Percentiles rank a stretch among this genome's conserved stretches.
phyloP scores from a whole-genome alignment of 2,113 vertebrate species.

The Numenius arquata region DNA sequence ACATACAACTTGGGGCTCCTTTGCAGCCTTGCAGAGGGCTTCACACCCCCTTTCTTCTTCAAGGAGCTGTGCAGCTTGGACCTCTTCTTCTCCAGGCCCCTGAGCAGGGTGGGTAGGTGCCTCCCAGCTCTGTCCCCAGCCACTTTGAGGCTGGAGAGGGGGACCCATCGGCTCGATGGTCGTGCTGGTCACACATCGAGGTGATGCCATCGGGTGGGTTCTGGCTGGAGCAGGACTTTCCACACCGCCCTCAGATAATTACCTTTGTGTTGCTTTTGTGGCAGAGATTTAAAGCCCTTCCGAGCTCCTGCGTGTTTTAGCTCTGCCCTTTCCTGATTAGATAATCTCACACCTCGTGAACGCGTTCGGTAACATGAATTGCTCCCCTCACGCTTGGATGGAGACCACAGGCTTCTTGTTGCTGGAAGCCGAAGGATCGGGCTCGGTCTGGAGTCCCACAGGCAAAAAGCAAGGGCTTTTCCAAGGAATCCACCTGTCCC shows the following conservation, averaged over 20 bases:
- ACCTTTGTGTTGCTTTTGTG: neutral
- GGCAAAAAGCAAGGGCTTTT: neutral
- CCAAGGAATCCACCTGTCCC: neutral
- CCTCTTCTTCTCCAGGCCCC: neutral
- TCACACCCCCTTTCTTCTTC: neutral
- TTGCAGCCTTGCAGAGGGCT: neutral
- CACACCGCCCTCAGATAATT: neutral
- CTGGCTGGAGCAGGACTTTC: neutral
- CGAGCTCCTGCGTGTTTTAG: neutral
- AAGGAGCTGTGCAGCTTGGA: neutral
- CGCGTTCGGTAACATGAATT: neutral
- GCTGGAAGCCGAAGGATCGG: neutral
- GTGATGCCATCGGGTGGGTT: neutral
- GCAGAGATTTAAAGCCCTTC: neutral
- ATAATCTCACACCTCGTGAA: neutral
- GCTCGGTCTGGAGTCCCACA: neutral
- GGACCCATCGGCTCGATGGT: fast-evolving
- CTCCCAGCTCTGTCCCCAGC: neutral
- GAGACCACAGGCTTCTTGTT: neutral
- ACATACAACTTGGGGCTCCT: neutral
- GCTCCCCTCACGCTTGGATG: neutral
- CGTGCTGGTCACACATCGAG: fast-evolving
- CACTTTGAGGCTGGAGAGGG: neutral
- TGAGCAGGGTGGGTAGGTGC: neutral
- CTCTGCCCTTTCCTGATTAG: neutral